Percentiles rank a stretch among this genome's conserved stretches.
phyloP scores from a whole-genome alignment of 2,888 invertebrate genomes.

The Leistus spinibarbis region DNA sequence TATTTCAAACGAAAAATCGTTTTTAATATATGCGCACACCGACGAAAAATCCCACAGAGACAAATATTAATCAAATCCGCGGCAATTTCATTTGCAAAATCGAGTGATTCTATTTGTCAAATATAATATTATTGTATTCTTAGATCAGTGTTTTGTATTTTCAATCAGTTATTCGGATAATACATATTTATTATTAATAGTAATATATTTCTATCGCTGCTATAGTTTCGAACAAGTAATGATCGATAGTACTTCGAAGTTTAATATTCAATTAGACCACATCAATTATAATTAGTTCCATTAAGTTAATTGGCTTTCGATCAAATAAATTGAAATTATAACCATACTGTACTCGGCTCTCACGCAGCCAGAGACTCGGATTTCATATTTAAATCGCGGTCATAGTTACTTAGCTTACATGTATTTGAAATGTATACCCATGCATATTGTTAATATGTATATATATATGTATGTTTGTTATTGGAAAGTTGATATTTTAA shows the following conservation, averaged over 20 bases:
- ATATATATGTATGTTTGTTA: not conserved
- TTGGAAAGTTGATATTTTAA: slow-evolving; percentile 11
- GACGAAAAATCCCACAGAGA: not conserved
- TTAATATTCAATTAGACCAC: slow-evolving; percentile 17
- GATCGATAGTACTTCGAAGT: slow-evolving; percentile 15
- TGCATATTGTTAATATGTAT: not conserved
- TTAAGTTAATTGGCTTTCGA: slow-evolving; percentile 12
- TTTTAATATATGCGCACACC: not conserved
- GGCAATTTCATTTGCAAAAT: too few species aligned
- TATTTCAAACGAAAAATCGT: not conserved
- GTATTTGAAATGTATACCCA: not conserved
- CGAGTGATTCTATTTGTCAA: too few species aligned
- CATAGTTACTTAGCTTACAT: not conserved
- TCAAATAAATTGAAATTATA: slow-evolving; percentile 10
- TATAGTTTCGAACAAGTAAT: too few species aligned
- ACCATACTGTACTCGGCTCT: not conserved
- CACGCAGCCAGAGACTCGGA: too few species aligned
- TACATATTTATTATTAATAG: too few species aligned
- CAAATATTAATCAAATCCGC: not conserved
- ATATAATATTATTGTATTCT: too few species aligned
- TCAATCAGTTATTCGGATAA: too few species aligned
- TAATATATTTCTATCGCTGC: not conserved
- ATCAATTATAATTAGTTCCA: slow-evolving; percentile 11
- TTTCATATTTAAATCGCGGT: not conserved
- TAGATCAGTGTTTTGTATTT: too few species aligned